Conservation (phyloP, 92 coral and sea anemone species). For the Phymanthus crucifer region DNA sequence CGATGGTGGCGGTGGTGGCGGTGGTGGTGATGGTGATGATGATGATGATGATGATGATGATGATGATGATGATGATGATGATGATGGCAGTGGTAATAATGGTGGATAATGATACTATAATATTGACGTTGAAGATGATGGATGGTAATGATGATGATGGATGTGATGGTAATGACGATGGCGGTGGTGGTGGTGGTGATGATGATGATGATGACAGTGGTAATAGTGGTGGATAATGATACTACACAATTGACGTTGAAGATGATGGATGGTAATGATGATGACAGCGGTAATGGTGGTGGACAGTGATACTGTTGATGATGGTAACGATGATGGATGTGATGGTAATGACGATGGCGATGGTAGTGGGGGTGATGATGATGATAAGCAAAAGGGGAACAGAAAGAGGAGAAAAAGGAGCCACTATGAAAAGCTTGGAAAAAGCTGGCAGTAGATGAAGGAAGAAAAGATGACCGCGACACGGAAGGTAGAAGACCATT, state of each 20-base stretch:
- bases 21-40: background rate
- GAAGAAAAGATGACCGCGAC: background rate
- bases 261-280: background rate
- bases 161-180: background rate
- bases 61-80: no score
- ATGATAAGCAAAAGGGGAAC: background rate
- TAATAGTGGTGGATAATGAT: no score
- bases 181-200: background rate
- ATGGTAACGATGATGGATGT: background rate
- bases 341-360: background rate
- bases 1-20: background rate
- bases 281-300: no score
- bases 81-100: no score
- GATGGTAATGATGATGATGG: no score
- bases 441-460: background rate
- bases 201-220: background rate
- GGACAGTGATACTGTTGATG: background rate
- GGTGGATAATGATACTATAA: no score
- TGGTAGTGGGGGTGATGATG: background rate
- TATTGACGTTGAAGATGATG: no score
- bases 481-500: background rate
- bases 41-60: background rate
- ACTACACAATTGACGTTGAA: background rate
- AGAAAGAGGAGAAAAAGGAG: background rate
- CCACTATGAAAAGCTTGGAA: background rate